Base-by-base conservation (phyloP, 2,797 vertebrate genomes). In the Ctenosaura bakeri region DNA sequence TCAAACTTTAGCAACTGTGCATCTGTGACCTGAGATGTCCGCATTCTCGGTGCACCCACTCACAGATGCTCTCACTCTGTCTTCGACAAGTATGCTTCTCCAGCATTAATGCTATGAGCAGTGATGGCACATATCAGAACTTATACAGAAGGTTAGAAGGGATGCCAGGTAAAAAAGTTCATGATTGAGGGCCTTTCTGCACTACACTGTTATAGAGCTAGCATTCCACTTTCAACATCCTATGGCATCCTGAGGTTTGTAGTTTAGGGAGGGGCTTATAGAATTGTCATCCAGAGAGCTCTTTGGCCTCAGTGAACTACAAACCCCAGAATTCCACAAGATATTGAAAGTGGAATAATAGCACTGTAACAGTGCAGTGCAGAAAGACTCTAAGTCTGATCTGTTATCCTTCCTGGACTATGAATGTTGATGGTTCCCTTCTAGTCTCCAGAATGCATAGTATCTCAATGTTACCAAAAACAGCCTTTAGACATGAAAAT, bases 311-410 rank as follows among this genome's bases (percentile, higher is more conserved):
- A 46, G 42, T 46, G 4, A 46, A 46, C 42, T 46, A 46, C 42
- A 46, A 46, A 46, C 42, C 42, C 4, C 42, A 46, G 42, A 46
- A 46, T 46, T 46, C 42, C 42, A 46, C 42, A 46, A 4, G 42
- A 46, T 3, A 4, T 46, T 46, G 42, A 46, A 46, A 46, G 42
- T 46, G 42, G 42, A 46, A 46, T 46, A 4, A 46, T 46, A 46
- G 42, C 42, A 46, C 42, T 46, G 42, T 46, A 46, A 46, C 2
- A 46, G 42, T 46, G 42, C 42, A 46, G 42, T 46, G 42, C 42
- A 46, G 42, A 46, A 46, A 46, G 42, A 46, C 4, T 4, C 42
- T 46, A 46, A 46, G 22, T 90, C 92, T 83, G 89, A 90, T 26
- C 80, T 74, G 26, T 9, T 62, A 2, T 24, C 56, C 74, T 54